Percentiles rank a stretch among this genome's conserved stretches.
Evolutionary conservation across 2,888 invertebrate species (phyloP).

Genomic region (Rhingia campestris): DNA sequence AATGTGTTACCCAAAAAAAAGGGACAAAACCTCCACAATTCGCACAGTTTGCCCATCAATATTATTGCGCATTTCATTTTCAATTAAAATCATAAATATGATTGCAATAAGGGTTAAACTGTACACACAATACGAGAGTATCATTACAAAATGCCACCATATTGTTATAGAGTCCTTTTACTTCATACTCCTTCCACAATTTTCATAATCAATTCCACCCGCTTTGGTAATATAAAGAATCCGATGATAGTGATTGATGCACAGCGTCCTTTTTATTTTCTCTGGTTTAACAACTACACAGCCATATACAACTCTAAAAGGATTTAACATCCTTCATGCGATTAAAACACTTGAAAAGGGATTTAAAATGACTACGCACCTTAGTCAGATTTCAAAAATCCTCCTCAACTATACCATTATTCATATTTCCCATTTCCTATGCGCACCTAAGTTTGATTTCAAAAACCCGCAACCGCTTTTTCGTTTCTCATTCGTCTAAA

Average conservation of each 20-base stretch:
- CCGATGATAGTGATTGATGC: slow-evolving; percentile 45
- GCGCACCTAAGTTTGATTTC: not conserved
- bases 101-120: slow-evolving; percentile 56
- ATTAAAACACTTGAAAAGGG: slow-evolving; percentile 44
- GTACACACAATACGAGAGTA: not conserved
- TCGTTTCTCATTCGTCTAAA: not conserved
- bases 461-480: not conserved
- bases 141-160: slow-evolving; percentile 26
- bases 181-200: not conserved
- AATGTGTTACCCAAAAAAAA: slow-evolving; percentile 33
- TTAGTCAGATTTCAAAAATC: not conserved
- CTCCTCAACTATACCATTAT: not conserved
- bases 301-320: slow-evolving; percentile 11
- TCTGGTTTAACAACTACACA: not conserved
- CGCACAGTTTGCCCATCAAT: slow-evolving; percentile 67
- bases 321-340: slow-evolving; percentile 27
- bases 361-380: slow-evolving; percentile 6
- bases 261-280: not conserved
- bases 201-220: slow-evolving; percentile 43
- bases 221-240: slow-evolving; percentile 19
- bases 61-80: slow-evolving; percentile 71
- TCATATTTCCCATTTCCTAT: not conserved
- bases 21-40: slow-evolving; percentile 47
- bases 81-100: slow-evolving; percentile 73
- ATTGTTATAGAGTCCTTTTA: slow-evolving; percentile 31